Base-by-base conservation (phyloP, 1,140 invertebrate species). In the Helicorthomorpha holstii region DNA sequence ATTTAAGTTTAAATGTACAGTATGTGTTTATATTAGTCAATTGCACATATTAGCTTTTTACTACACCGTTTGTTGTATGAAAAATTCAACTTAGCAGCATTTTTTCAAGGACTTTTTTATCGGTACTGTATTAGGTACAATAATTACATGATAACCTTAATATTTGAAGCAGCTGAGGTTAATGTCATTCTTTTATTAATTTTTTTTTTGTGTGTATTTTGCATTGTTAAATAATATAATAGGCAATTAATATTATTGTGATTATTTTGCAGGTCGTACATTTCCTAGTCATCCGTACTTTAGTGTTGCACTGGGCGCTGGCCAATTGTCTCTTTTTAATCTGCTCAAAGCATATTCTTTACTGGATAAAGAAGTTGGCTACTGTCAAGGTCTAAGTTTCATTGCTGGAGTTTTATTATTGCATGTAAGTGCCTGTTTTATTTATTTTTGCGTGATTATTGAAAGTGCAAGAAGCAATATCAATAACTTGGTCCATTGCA, bases 221-320 rank as follows among this genome's bases (percentile, higher is more conserved):
- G n/a, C n/a, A n/a, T n/a, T n/a, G n/a, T n/a, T n/a, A n/a, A n/a
- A n/a, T n/a, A n/a, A n/a, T n/a, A n/a, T n/a, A n/a, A n/a, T n/a
- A n/a, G n/a, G n/a, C n/a, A n/a, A n/a, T n/a, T n/a, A n/a, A n/a
- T n/a, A n/a, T 34, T 34, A 34, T 34, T 34, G 16, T 16, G 16
- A 7, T 47, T 54, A 49, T 53, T 47, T 61, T 65, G 27, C 68
- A 82, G 84, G 89, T 26, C 77, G 93, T 12, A 97, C 93, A 2
- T 97, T 96, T 69, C 92, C 93, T 0, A 83, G 81, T 63, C 90
- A 96, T 66, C 80, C 82, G 0, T 96, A 91, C 66, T 98, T 89
- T 67, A 81, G 81, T 50, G 81, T 81, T 56, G 80, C 84, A 1
- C 66, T 93, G 45, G 91, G 88, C 1, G 78, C 86, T 2, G 92